These are phyloP conservation scores for Peromyscus leucopus DNA, from an alignment of 2,113 vertebrate genomes.

Conservation along the genomic window DNA sequence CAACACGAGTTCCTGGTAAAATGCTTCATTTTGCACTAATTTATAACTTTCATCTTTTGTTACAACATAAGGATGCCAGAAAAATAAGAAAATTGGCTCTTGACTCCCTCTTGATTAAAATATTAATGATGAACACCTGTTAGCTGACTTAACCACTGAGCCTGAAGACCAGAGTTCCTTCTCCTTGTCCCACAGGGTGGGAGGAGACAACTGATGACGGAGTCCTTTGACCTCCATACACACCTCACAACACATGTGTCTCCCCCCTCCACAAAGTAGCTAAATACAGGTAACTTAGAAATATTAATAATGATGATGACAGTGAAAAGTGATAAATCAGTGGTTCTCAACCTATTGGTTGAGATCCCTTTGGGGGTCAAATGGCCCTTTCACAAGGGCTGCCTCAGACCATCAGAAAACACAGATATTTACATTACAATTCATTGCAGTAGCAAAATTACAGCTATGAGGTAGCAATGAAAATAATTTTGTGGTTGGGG, in stretches of 20 bases:
- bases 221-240: not conserved
- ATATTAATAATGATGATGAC: not conserved
- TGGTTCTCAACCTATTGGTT: not conserved
- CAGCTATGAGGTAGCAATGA: not conserved
- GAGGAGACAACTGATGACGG: not conserved
- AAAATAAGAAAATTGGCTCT: not conserved
- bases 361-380: not conserved
- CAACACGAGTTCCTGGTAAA: slow-evolving; percentile 3
- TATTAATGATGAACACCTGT: not conserved
- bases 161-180: not conserved
- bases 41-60: slow-evolving; percentile 31
- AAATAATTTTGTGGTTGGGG: not conserved
- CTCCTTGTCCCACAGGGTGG: not conserved
- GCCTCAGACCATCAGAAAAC: not conserved
- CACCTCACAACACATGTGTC: accelerated
- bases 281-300: not conserved
- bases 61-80: not conserved
- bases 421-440: not conserved
- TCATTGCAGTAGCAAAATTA: not conserved
- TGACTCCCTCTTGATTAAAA: not conserved
- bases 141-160: not conserved
- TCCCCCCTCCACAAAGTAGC: not conserved
- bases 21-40: slow-evolving; percentile 25
- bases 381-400: not conserved
- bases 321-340: not conserved